Percentiles rank a stretch among this genome's conserved stretches.
phyloP scores from a whole-genome alignment of 2,113 vertebrate genomes.

The Gambusia holbrooki region DNA sequence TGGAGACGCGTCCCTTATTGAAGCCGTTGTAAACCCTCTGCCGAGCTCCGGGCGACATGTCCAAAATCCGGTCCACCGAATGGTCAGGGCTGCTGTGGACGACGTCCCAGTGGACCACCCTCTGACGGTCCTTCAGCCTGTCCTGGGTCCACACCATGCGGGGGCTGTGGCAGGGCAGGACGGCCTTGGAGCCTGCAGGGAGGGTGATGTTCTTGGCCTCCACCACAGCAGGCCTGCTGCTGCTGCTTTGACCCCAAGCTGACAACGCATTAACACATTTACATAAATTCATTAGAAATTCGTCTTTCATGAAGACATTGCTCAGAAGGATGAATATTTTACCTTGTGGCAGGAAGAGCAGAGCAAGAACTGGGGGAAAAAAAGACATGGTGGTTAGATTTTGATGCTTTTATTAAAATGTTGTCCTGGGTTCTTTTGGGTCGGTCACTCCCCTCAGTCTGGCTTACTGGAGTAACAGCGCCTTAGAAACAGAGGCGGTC shows the following conservation, averaged over 20 bases:
- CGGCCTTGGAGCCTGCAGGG: conserved; percentile 72
- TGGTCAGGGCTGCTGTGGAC: conserved; percentile 76
- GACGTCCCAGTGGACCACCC: conserved; percentile 95
- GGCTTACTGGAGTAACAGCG: no score
- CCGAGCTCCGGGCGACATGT: conserved; percentile 90
- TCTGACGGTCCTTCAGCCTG: conserved; percentile 89
- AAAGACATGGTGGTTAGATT: conserved; percentile 28
- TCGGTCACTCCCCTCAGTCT: no score
- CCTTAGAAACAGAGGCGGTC: no score
- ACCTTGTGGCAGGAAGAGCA: conserved; percentile 70
- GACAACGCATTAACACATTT: conserved; percentile 15
- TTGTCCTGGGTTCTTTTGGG: no score
- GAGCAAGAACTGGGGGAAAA: conserved; percentile 73
- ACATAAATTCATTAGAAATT: not conserved
- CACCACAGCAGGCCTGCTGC: conserved; percentile 74
- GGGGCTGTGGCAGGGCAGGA: conserved; percentile 89
- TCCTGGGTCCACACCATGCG: conserved; percentile 94
- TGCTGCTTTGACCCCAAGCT: conserved; percentile 76
- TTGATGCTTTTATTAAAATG: not conserved
- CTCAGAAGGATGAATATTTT: conserved; percentile 17
- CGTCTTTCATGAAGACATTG: not conserved
- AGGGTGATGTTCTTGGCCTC: conserved; percentile 84
- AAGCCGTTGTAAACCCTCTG: conserved; percentile 88
- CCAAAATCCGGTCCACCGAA: conserved; percentile 83
- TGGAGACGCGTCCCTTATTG: conserved; percentile 85